A percentile compares a stretch with the other conserved stretches of the same genome.
phyloP scores from a whole-genome alignment of 2,113 vertebrate genomes.

The Trinectes maculatus region DNA sequence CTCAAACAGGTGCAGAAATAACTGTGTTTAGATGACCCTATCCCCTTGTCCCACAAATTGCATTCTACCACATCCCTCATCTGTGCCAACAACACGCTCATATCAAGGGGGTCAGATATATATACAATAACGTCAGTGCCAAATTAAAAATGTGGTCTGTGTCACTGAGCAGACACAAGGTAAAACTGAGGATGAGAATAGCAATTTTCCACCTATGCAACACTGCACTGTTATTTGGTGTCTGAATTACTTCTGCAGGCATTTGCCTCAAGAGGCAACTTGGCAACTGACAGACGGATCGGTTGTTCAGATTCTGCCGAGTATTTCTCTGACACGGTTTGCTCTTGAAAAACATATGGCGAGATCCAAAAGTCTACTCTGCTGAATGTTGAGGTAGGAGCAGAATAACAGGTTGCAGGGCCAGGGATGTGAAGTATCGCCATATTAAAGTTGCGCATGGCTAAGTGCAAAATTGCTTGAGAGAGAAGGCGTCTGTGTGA shows the following conservation, averaged over 20 bases:
- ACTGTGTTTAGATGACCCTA: conserved; percentile 25
- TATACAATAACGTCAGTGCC: conserved; percentile 12
- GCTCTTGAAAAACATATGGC: conserved; percentile 8
- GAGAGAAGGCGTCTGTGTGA: conserved; percentile 6
- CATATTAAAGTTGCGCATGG: neutral
- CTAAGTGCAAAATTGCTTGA: conserved; percentile 10
- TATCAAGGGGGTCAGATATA: conserved; percentile 22
- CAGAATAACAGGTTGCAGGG: neutral
- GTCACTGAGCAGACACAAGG: neutral
- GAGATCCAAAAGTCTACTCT: neutral
- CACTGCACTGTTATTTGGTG: neutral
- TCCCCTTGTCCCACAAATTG: conserved; percentile 27
- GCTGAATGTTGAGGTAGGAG: neutral
- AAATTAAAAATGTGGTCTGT: neutral
- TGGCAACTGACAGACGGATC: conserved; percentile 11
- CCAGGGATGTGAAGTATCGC: neutral
- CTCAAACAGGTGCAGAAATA: conserved; percentile 31
- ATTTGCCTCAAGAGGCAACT: conserved; percentile 6
- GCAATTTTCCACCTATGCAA: conserved; percentile 14
- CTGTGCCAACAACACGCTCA: neutral
- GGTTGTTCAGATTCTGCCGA: conserved; percentile 16
- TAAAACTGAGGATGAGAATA: conserved; percentile 12
- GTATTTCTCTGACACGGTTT: conserved; percentile 18
- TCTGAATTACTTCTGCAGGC: neutral
- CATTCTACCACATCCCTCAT: conserved; percentile 25